Percentiles rank a stretch among this genome's conserved stretches.
Conservation (phyloP, 2,797 vertebrate genomes). For the Ctenopoma multispine region DNA sequence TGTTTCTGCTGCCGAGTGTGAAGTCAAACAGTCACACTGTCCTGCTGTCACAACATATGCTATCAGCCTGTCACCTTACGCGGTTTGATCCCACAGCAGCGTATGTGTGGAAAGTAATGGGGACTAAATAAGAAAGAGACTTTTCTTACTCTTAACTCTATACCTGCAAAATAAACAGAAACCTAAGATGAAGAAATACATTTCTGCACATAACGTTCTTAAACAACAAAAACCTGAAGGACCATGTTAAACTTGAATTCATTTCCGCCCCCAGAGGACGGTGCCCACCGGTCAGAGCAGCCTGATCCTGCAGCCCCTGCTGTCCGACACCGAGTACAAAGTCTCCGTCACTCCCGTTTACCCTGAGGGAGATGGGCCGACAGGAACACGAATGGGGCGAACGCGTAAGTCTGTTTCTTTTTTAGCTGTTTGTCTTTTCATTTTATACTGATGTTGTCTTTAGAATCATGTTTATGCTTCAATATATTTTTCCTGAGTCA, state of each 20-base stretch:
- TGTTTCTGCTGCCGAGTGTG: background rate
- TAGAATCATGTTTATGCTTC: too few relatives aligned
- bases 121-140: too few relatives aligned
- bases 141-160: background rate
- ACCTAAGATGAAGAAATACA: too few relatives aligned
- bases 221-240: too few relatives aligned
- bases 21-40: background rate
- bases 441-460: too few relatives aligned
- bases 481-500: too few relatives aligned
- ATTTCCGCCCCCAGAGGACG: conserved; percentile 80
- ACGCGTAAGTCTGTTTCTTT: conserved; percentile 85
- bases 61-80: background rate
- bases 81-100: background rate
- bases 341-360: conserved; percentile 91
- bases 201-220: too few relatives aligned
- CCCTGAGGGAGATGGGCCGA: conserved; percentile 86
- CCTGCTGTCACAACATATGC: conserved; percentile 4
- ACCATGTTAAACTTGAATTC: background rate
- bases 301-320: conserved; percentile 89
- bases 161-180: too few relatives aligned
- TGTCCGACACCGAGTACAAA: conserved; percentile 91
- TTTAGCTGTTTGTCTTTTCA: too few relatives aligned
- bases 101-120: background rate
- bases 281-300: conserved; percentile 86
- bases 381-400: conserved; percentile 83